These are phyloP conservation scores for Elysia chlorotica DNA, from an alignment of 1,140 invertebrate species.

Conservation along the genomic window DNA sequence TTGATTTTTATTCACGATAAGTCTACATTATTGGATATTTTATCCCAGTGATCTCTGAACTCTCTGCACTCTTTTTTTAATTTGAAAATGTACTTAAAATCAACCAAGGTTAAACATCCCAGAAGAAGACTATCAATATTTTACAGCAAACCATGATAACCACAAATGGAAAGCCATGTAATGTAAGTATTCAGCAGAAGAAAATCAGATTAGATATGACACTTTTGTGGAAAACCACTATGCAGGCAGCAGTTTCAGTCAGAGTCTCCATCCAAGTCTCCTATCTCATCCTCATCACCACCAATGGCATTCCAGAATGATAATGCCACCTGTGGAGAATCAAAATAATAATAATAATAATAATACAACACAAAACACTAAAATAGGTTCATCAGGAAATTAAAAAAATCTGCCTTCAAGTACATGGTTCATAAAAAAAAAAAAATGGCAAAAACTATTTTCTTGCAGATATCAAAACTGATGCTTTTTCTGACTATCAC, in stretches of 20 bases:
- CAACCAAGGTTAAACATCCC: not conserved
- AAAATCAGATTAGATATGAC: not conserved
- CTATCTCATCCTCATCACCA: constrained; percentile 75
- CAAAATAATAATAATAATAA: no score
- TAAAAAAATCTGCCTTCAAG: no score
- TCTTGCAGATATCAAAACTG: no score
- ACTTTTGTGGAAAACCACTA: not conserved
- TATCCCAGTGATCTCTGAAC: no score
- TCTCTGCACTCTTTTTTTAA: not conserved
- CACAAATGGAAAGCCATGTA: not conserved
- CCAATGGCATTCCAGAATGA: constrained; percentile 81
- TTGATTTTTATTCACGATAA: no score
- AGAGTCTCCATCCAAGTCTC: constrained; percentile 44
- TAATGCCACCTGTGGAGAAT: constrained; percentile 74
- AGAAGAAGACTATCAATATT: not conserved
- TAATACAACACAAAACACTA: no score
- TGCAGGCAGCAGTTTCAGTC: constrained; percentile 4
- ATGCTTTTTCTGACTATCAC: no score
- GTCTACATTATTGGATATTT: no score
- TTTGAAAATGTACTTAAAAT: not conserved
- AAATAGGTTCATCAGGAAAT: constrained; percentile 27
- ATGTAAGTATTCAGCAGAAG: not conserved
- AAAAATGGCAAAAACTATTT: no score
- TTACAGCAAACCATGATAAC: no score
- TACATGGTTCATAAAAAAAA: no score